Evolutionary conservation across 2,888 invertebrate species (phyloP).

Genomic region (Drosophila meridionalis): DNA sequence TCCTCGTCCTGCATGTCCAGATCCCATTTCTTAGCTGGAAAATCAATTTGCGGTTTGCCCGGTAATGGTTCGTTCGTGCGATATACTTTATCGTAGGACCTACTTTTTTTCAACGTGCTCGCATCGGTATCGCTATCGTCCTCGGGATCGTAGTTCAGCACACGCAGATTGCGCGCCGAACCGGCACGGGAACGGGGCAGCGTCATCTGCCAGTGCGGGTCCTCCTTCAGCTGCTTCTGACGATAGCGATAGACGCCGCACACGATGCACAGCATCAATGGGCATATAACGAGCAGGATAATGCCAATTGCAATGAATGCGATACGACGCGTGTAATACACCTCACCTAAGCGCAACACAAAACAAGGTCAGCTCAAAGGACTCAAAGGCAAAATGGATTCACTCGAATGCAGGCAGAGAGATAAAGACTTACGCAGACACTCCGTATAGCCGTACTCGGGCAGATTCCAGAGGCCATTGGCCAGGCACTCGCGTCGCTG

Average conservation of each 20-base stretch:
- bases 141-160: constrained; percentile 85
- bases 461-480: constrained; percentile 93
- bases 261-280: constrained; percentile 87
- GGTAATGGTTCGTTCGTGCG: constrained; percentile 93
- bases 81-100: constrained; percentile 93
- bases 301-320: constrained; percentile 91
- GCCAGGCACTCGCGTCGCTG: constrained; percentile 91
- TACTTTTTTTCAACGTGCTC: constrained; percentile 88
- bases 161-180: constrained; percentile 86
- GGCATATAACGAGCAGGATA: constrained; percentile 90
- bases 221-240: constrained; percentile 87
- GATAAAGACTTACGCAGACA: constrained; percentile 92
- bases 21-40: constrained; percentile 93
- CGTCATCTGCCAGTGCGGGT: constrained; percentile 87
- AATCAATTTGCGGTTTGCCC: constrained; percentile 90
- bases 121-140: constrained; percentile 87
- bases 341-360: constrained; percentile 86
- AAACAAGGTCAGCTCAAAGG: constrained; percentile 24
- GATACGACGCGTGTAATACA: constrained; percentile 89
- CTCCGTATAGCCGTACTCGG: constrained; percentile 94
- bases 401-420: neutral
- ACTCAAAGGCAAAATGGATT: neutral
- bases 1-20: constrained; percentile 89
- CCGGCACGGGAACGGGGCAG: constrained; percentile 87
- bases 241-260: constrained; percentile 88